Evolutionary conservation across 2,797 vertebrate genomes (phyloP).

Genomic region (Falco concolor): DNA sequence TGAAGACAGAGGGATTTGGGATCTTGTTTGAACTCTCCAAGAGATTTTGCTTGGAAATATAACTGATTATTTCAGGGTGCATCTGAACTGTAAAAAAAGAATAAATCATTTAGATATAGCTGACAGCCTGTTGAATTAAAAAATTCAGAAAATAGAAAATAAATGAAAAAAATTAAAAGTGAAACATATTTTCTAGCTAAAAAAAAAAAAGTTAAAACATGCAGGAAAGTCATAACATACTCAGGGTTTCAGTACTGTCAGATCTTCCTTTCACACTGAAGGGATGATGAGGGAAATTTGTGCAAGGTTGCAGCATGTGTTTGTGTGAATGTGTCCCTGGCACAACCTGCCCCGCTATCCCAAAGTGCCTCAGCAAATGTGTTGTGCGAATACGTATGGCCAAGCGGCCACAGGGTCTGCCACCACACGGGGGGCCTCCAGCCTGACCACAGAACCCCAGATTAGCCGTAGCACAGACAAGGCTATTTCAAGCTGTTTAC

Average conservation of each 20-base stretch:
- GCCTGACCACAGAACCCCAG: neutral
- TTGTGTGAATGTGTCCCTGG: neutral
- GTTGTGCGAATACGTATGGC: rapidly evolving
- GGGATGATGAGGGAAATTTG: neutral
- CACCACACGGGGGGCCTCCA: rapidly evolving
- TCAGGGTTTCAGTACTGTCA: neutral
- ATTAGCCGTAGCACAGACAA: rapidly evolving
- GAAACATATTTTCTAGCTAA: neutral
- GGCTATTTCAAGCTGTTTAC: neutral
- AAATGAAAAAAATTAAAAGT: neutral
- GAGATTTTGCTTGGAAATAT: neutral
- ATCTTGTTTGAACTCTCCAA: neutral
- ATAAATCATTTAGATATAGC: neutral
- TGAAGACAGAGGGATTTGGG: neutral
- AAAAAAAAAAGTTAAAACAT: neutral
- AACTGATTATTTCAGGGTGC: neutral
- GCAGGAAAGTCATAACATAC: neutral
- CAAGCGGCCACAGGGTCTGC: too few species aligned
- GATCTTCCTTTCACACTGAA: neutral
- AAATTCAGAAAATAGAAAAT: neutral
- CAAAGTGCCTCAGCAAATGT: neutral
- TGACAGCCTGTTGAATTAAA: neutral
- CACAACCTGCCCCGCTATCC: rapidly evolving
- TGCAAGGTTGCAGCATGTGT: neutral
- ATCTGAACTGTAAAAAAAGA: neutral